Evolutionary conservation across 2,113 vertebrate genomes (phyloP), one percentile per base, ranked within the genome.

Genomic region (Crocuta crocuta): DNA sequence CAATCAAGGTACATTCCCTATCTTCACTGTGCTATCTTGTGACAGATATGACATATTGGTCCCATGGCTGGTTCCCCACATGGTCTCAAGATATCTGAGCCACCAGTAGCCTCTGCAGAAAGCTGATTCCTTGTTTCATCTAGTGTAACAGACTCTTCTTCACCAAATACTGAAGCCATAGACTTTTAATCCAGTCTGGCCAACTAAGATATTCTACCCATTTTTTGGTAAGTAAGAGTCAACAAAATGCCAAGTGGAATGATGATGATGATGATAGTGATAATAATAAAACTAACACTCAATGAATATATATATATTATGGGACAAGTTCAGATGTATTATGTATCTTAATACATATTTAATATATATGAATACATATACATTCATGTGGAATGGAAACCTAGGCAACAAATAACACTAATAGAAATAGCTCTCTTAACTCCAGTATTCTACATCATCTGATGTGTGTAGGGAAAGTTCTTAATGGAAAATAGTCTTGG

Each of bases 71-170:
- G n/a, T 90, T 79, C 4, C 24, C 4, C 17, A 31, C 7, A 28
- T 68, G 28, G 11, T 88, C 6, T 76, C 39, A 91, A n/a, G 65
- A 35, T 26, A 66, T 58, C 10, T 65, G 35, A 74, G 4, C 13
- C 33, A 0, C 12, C 74, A 23, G 21, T 4, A 61, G 8, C 2
- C 1, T 24, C 5, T 81, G 15, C 0, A 8, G 0, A n/a, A 94
- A 31, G 26, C 26, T 0, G 10, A 70, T 74, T 26, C 3, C 1
- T 66, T 89, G 7, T 17, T 85, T 31, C 10, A 45, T 53, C 7
- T 7, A n/a, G 13, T 39, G 8, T 4, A 81, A 71, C n/a, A 61
- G 16, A 83, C 66, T 24, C 4, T 21, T 80, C 21, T 70, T 26
- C 12, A 16, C 17, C 17, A 55, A 48, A 19, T 70, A 76, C 2